phyloP scores from a whole-genome alignment of 2,113 vertebrate species.

The Pheucticus melanocephalus region DNA sequence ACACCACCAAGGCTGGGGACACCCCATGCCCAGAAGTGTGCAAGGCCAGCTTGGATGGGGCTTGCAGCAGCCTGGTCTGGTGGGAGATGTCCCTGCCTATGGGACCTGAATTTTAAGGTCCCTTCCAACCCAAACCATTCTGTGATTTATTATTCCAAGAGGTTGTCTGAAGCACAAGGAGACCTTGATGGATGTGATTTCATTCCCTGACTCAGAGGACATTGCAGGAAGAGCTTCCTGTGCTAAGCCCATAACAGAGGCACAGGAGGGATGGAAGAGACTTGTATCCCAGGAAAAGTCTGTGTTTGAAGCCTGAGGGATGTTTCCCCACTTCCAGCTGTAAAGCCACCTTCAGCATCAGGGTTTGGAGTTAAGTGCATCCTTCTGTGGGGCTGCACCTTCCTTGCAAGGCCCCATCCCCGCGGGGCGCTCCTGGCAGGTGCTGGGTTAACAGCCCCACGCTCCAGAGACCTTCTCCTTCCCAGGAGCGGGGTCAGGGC shows the following conservation, averaged over 20 bases:
- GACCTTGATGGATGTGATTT: background rate
- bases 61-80: background rate
- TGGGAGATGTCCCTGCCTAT: background rate
- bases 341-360: background rate
- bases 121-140: background rate
- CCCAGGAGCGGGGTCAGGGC: fast-evolving
- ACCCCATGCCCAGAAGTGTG: background rate
- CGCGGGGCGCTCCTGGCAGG: background rate
- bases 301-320: background rate
- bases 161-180: background rate
- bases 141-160: background rate
- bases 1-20: background rate
- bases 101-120: background rate
- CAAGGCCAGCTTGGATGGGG: background rate
- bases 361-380: background rate
- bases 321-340: background rate
- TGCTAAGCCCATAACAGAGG: background rate
- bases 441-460: fast-evolving
- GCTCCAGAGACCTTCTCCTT: background rate
- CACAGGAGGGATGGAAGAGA: background rate
- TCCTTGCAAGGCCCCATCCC: background rate
- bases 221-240: background rate
- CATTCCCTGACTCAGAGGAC: background rate
- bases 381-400: background rate
- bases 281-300: background rate